A percentile compares a stretch with the other conserved stretches of the same genome.
phyloP scores from a whole-genome alignment of 1,140 invertebrate genomes.

The Eriocheir sinensis region DNA sequence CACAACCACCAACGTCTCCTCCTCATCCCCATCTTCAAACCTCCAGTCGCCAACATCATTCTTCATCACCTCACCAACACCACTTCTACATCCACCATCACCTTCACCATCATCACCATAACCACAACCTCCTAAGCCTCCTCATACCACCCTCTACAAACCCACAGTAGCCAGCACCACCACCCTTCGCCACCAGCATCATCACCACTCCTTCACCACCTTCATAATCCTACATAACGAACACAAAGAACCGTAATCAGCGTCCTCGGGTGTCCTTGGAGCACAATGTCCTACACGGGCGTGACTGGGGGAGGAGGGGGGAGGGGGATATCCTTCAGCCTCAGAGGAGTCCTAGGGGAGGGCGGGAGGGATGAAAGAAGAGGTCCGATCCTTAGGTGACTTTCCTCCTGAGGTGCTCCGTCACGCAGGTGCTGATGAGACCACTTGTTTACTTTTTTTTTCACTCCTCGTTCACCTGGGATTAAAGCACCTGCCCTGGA shows the following conservation, averaged over 20 bases:
- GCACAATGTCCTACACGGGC: background rate
- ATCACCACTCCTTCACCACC: background rate
- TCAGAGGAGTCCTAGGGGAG: background rate
- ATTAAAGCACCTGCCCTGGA: background rate
- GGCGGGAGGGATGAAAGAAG: constrained; percentile 10
- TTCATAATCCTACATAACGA: background rate
- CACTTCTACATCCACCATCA: background rate
- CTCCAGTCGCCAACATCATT: background rate
- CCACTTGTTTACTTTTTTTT: constrained; percentile 45
- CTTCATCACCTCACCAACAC: background rate
- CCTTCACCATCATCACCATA: background rate
- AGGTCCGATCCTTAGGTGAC: background rate
- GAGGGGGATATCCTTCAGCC: too few species aligned
- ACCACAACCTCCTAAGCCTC: too few species aligned
- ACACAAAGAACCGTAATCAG: constrained; percentile 12
- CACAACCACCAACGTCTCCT: background rate
- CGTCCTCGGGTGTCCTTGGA: background rate
- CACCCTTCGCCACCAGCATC: background rate
- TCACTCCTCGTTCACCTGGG: background rate
- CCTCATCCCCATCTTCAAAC: background rate
- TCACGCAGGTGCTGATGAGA: constrained; percentile 31
- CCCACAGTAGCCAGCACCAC: background rate
- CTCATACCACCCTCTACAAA: background rate
- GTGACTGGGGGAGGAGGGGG: background rate
- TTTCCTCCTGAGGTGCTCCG: background rate